phyloP scores from a whole-genome alignment of 2,113 vertebrate species.

The Paramisgurnus dabryanus region DNA sequence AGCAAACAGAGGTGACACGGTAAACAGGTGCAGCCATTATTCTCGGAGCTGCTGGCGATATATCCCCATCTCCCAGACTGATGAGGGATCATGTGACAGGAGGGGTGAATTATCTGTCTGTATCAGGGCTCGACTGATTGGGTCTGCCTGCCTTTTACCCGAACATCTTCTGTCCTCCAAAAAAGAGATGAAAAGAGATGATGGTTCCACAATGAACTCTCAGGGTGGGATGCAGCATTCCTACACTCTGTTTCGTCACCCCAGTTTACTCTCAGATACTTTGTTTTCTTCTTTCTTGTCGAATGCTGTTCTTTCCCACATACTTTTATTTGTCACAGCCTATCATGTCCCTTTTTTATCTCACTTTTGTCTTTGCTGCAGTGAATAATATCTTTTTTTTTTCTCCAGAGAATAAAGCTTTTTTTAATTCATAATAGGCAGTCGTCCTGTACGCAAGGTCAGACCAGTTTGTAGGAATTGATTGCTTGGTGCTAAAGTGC shows the following conservation, averaged over 20 bases:
- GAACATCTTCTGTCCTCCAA: constrained; percentile 73
- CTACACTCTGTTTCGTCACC: constrained; percentile 24
- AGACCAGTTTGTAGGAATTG: constrained; percentile 87
- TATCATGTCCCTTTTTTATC: constrained; percentile 22
- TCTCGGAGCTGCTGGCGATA: constrained; percentile 95
- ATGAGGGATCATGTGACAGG: constrained; percentile 89
- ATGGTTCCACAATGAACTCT: constrained; percentile 48
- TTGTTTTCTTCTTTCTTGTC: constrained; percentile 16
- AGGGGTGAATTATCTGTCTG: constrained; percentile 91
- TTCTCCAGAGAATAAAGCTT: constrained; percentile 45
- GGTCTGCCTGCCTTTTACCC: constrained; percentile 76
- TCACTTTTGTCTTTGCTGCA: constrained; percentile 54
- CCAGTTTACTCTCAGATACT: constrained; percentile 14
- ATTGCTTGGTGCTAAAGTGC: constrained; percentile 79
- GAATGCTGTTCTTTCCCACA: constrained; percentile 20
- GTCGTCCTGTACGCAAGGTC: constrained; percentile 78
- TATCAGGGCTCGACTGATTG: constrained; percentile 86
- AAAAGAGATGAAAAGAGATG: constrained; percentile 66
- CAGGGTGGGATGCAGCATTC: constrained; percentile 18
- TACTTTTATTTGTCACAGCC: constrained; percentile 14
- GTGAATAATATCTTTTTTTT: constrained; percentile 54
- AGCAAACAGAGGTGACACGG: constrained; percentile 98
- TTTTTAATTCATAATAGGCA: constrained; percentile 64
- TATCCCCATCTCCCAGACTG: constrained; percentile 93
- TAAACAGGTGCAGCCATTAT: constrained; percentile 99